These are phyloP conservation scores for Gallinago paraguaiae DNA, from an alignment of 2,113 vertebrate genomes.

Conservation along the genomic window DNA sequence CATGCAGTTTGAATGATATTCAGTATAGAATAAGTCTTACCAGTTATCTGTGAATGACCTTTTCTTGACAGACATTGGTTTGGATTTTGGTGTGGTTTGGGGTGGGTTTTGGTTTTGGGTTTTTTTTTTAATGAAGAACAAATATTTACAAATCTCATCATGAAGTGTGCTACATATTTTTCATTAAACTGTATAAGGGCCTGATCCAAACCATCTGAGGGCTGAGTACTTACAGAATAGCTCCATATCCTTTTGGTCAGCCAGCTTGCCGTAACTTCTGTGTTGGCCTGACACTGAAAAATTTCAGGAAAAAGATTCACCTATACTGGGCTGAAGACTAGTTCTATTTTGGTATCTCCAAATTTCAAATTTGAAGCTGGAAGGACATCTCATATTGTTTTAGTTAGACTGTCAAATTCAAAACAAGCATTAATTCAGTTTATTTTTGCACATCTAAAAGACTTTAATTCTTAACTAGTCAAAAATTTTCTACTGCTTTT, in stretches of 20 bases:
- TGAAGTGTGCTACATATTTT: not conserved
- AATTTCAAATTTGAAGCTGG: not conserved
- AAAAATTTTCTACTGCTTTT: not conserved
- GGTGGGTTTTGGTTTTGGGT: not conserved
- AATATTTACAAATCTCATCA: not conserved
- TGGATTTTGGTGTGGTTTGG: not conserved
- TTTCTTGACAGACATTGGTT: not conserved
- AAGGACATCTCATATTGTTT: not conserved
- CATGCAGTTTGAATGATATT: not conserved
- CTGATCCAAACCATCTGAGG: not conserved
- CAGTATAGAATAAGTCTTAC: not conserved
- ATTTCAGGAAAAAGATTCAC: not conserved
- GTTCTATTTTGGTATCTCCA: not conserved
- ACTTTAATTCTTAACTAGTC: not conserved
- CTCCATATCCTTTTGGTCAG: not conserved
- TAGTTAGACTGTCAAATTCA: not conserved
- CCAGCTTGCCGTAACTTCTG: not conserved
- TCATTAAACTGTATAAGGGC: not conserved
- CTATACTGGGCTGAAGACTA: not conserved
- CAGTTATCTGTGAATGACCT: not conserved
- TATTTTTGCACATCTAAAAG: not conserved
- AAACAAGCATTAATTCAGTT: not conserved
- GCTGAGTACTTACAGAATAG: not conserved
- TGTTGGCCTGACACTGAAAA: not conserved
- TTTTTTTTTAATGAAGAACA: not conserved